A percentile compares a stretch with the other conserved stretches of the same genome.
Conservation (phyloP, 2,797 vertebrate species). For the Alosa sapidissima region DNA sequence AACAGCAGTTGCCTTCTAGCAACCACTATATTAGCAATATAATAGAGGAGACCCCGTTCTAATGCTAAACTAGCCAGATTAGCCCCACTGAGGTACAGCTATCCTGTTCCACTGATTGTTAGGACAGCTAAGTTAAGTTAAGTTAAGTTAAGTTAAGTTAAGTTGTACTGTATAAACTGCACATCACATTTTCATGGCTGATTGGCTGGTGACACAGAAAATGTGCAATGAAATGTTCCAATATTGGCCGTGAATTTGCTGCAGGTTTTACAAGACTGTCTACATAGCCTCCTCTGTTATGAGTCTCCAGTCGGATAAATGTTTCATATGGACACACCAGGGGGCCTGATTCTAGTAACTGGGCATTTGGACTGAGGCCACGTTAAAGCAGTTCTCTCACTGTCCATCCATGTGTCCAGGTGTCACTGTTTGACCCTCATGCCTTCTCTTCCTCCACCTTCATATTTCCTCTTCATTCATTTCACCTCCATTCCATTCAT, state of each 20-base stretch:
- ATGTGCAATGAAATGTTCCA: not conserved
- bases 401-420: not conserved
- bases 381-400: not conserved
- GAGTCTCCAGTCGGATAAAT: not conserved
- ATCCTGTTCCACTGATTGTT: too few relatives aligned
- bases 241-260: not conserved
- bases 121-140: too few relatives aligned
- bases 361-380: not conserved
- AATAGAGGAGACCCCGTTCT: not conserved
- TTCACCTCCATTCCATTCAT: conserved; percentile 3
- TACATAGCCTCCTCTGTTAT: too few relatives aligned
- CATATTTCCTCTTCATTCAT: not conserved
- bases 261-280: not conserved
- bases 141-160: too few relatives aligned
- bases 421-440: not conserved
- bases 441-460: not conserved
- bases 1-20: not conserved
- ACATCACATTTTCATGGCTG: not conserved
- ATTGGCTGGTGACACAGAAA: not conserved
- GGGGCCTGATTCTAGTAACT: not conserved
- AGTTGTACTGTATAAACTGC: not conserved
- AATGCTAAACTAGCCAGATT: not conserved
- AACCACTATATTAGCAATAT: not conserved
- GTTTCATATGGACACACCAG: not conserved
- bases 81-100: not conserved